Conservation (phyloP, 2,113 vertebrate genomes). For the Enhydra lutris region DNA sequence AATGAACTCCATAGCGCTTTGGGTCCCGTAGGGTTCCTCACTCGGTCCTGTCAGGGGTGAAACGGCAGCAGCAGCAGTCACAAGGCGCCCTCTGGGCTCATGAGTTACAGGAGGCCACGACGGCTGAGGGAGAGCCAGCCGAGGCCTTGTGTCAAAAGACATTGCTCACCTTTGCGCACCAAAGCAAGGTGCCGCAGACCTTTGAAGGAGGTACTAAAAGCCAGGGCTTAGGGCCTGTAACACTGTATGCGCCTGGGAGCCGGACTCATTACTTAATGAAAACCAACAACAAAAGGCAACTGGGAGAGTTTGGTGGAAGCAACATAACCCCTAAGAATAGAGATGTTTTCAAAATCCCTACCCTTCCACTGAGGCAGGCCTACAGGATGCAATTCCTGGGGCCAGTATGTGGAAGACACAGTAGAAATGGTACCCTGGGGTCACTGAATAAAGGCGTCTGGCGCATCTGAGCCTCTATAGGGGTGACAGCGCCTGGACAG, state of each 20-base stretch:
- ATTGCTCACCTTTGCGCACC: background rate
- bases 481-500: background rate
- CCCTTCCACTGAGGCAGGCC: background rate
- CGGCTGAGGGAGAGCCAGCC: background rate
- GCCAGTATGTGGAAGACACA: background rate
- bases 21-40: conserved; percentile 4
- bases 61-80: background rate
- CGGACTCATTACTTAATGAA: background rate
- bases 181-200: background rate
- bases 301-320: background rate
- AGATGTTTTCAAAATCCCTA: background rate
- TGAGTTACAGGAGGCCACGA: background rate
- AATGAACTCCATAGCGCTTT: background rate
- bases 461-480: background rate
- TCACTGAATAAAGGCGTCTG: background rate
- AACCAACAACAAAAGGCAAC: background rate
- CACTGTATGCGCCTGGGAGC: background rate
- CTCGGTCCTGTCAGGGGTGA: background rate
- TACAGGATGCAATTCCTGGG: background rate
- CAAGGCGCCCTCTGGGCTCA: background rate
- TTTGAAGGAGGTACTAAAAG: background rate
- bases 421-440: background rate
- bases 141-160: background rate
- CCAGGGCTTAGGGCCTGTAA: background rate
- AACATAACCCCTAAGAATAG: background rate